Percentiles rank a stretch among this genome's conserved stretches.
Evolutionary conservation across 2,113 vertebrate species (phyloP).

Genomic region (Ptychochromis oligacanthus): DNA sequence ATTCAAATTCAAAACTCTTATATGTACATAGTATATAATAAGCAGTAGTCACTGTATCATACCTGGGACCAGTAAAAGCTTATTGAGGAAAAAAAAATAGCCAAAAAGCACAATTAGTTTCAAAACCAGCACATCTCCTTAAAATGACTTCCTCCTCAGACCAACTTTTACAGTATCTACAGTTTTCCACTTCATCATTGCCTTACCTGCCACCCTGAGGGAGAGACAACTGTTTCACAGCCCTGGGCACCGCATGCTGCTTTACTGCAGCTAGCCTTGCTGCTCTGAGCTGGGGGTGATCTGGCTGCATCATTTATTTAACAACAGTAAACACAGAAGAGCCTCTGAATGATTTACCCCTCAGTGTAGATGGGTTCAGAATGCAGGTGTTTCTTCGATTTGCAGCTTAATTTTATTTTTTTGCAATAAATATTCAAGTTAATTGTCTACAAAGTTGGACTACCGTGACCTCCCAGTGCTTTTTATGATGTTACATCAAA

Average conservation of each 20-base stretch:
- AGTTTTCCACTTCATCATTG: slow-evolving; percentile 35
- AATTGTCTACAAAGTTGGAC: background rate
- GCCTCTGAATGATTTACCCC: slow-evolving; percentile 42
- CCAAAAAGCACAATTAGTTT: background rate
- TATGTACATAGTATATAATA: too few species aligned
- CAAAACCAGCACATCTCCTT: background rate
- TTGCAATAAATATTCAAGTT: background rate
- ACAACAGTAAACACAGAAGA: slow-evolving; percentile 50
- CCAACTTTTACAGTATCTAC: slow-evolving; percentile 31
- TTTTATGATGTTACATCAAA: background rate
- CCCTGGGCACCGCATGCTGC: slow-evolving; percentile 17
- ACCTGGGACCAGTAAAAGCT: too few species aligned
- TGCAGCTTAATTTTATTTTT: background rate
- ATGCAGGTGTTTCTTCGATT: background rate
- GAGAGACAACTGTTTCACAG: slow-evolving; percentile 30
- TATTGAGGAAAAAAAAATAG: background rate
- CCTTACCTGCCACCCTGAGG: slow-evolving; percentile 27
- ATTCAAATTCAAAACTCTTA: too few species aligned
- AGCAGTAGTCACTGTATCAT: too few species aligned
- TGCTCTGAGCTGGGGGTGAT: slow-evolving; percentile 29
- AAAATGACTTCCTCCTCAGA: slow-evolving; percentile 2
- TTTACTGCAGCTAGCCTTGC: slow-evolving; percentile 37
- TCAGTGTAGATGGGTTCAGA: slow-evolving; percentile 1
- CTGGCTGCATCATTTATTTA: slow-evolving; percentile 64
- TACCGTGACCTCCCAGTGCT: background rate